Percentiles rank a stretch among this genome's conserved stretches.
phyloP scores from a whole-genome alignment of 92 coral and sea anemone genomes.

The Scolanthus callimorphus region DNA sequence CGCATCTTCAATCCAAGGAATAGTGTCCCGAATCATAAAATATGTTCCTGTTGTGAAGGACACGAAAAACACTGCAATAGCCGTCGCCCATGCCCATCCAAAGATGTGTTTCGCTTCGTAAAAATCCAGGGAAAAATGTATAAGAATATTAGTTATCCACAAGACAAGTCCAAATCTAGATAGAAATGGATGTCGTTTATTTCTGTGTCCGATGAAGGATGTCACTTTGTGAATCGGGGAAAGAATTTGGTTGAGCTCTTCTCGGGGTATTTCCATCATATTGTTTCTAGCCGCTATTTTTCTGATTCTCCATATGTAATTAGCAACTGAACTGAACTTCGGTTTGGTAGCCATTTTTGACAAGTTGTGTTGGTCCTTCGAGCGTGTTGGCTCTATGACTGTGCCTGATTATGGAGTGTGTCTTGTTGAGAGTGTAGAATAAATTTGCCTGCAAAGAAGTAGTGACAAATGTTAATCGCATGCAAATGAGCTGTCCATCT shows the following conservation, averaged over 20 bases:
- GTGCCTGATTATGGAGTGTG: too few species aligned
- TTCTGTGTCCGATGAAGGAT: constrained; percentile 80
- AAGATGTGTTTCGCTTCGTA: constrained; percentile 90
- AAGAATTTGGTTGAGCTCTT: constrained; percentile 51
- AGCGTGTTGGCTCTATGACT: too few species aligned
- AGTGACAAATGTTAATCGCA: too few species aligned
- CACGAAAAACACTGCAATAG: constrained; percentile 75
- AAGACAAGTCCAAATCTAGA: constrained; percentile 57
- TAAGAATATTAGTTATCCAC: constrained; percentile 63
- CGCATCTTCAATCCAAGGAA: constrained; percentile 92
- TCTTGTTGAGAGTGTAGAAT: too few species aligned
- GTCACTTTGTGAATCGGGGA: constrained; percentile 70
- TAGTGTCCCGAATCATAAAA: constrained; percentile 53
- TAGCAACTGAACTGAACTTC: constrained; percentile 36
- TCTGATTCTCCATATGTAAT: constrained; percentile 42
- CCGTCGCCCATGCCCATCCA: constrained; percentile 98
- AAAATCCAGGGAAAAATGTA: constrained; percentile 86
- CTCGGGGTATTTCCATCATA: constrained; percentile 37
- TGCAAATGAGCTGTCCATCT: too few species aligned
- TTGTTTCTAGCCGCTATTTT: constrained; percentile 45
- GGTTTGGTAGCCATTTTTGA: constrained; percentile 49
- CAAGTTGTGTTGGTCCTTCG: too few species aligned
- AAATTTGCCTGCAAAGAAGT: too few species aligned
- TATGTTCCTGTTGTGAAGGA: constrained; percentile 77
- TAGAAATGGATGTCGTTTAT: constrained; percentile 53